These are phyloP conservation scores for Macropodus opercularis DNA, from an alignment of 2,797 vertebrate genomes.

Conservation along the genomic window DNA sequence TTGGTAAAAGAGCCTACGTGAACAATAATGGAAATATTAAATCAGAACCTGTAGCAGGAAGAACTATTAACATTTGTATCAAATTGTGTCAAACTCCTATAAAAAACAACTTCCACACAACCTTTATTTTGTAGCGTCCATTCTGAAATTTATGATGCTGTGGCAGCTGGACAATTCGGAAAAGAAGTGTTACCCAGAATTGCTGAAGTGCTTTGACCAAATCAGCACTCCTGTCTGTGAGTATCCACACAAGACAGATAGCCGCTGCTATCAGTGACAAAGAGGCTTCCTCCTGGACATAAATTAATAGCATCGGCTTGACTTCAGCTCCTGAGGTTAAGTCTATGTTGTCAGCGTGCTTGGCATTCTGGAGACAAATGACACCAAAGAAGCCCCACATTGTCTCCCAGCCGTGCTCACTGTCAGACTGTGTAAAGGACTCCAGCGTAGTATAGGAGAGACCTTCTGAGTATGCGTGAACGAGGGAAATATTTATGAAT, in stretches of 20 bases:
- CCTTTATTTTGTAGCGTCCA: background rate
- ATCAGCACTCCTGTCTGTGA: slow-evolving; percentile 40
- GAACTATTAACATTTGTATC: background rate
- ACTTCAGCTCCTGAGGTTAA: slow-evolving; percentile 67
- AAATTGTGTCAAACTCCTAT: background rate
- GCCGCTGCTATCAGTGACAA: slow-evolving; percentile 62
- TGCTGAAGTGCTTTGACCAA: slow-evolving; percentile 29
- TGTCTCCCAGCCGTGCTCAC: slow-evolving; percentile 37
- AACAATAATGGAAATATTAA: slow-evolving; percentile 3
- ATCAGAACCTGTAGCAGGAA: background rate
- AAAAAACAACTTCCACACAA: background rate
- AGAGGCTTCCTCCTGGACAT: slow-evolving; percentile 60
- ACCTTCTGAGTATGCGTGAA: slow-evolving; percentile 15
- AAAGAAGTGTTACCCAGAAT: slow-evolving; percentile 11
- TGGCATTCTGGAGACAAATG: slow-evolving; percentile 71
- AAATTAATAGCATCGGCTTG: slow-evolving; percentile 68
- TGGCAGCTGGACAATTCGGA: background rate
- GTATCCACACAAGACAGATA: slow-evolving; percentile 47
- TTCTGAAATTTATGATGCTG: background rate
- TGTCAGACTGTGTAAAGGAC: slow-evolving; percentile 13
- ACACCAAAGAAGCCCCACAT: slow-evolving; percentile 48
- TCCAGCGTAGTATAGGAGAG: background rate
- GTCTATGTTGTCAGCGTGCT: slow-evolving; percentile 76
- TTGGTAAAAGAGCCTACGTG: slow-evolving; percentile 1
- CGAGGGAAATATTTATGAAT: slow-evolving; percentile 16